Evolutionary conservation across 2,113 vertebrate genomes (phyloP).

Genomic region (Rhombomys opimus): DNA sequence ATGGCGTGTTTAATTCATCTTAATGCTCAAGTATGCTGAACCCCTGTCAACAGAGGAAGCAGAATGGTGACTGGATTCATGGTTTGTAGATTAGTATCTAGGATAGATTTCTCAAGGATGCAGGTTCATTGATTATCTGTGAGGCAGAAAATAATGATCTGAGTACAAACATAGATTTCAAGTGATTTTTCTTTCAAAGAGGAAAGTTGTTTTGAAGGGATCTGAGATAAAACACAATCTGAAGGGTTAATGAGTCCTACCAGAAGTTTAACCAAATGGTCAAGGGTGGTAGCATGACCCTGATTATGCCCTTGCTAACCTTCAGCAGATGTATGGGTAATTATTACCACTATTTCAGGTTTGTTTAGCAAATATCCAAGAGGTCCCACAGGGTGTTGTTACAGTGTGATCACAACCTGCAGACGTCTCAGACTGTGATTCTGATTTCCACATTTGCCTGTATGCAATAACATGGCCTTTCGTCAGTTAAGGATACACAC

Average conservation of each 20-base stretch:
- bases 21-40: background rate
- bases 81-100: background rate
- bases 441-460: background rate
- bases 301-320: background rate
- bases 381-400: background rate
- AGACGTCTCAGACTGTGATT: background rate
- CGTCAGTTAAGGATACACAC: background rate
- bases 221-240: background rate
- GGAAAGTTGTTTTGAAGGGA: background rate
- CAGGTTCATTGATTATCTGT: background rate
- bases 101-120: background rate
- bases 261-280: background rate
- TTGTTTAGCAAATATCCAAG: background rate
- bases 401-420: background rate
- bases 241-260: background rate
- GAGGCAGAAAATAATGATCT: background rate
- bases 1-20: background rate
- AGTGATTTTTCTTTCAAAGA: background rate
- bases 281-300: background rate
- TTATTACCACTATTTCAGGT: background rate
- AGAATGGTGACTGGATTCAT: background rate
- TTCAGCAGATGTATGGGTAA: background rate
- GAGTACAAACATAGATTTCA: background rate
- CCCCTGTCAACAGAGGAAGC: background rate
- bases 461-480: background rate